These are phyloP conservation scores for silkworm (Bombyx mori) DNA, from an alignment of 1,140 invertebrate species.

Conservation along the genomic window DNA sequence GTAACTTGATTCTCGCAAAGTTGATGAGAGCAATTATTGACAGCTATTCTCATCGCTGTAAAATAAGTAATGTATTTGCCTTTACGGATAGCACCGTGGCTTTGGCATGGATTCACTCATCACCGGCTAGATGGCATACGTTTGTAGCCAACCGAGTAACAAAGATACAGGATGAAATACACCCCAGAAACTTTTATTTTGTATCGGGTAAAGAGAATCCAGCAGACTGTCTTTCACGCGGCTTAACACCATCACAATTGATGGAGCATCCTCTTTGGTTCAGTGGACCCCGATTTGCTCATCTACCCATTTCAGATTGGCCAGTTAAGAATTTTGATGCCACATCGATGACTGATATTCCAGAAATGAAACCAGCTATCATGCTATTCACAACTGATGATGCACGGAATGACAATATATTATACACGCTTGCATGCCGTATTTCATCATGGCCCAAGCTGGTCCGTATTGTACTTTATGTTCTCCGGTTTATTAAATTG, in stretches of 20 bases:
- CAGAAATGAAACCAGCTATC: background rate
- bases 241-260: background rate
- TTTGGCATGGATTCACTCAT: slow-evolving; percentile 14
- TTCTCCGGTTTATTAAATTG: background rate
- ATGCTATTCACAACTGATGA: background rate
- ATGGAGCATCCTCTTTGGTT: background rate
- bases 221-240: slow-evolving; percentile 14
- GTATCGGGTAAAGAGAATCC: slow-evolving; percentile 13
- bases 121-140: slow-evolving; percentile 14
- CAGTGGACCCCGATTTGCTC: background rate
- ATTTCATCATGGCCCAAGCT: background rate
- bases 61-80: slow-evolving; percentile 14
- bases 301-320: slow-evolving; percentile 1
- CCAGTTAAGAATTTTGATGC: slow-evolving; percentile 1
- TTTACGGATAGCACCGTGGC: slow-evolving; percentile 16
- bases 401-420: background rate
- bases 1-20: slow-evolving; percentile 15
- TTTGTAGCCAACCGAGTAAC: slow-evolving; percentile 16
- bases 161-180: slow-evolving; percentile 11
- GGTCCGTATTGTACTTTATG: background rate
- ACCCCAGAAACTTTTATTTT: slow-evolving; percentile 10
- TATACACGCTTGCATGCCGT: background rate
- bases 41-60: slow-evolving; percentile 13
- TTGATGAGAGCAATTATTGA: slow-evolving; percentile 23
- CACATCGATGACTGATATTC: background rate